Percentiles rank a stretch among this genome's conserved stretches.
Evolutionary conservation across 1,140 invertebrate genomes (phyloP).

Genomic region (Bombyx mandarina): DNA sequence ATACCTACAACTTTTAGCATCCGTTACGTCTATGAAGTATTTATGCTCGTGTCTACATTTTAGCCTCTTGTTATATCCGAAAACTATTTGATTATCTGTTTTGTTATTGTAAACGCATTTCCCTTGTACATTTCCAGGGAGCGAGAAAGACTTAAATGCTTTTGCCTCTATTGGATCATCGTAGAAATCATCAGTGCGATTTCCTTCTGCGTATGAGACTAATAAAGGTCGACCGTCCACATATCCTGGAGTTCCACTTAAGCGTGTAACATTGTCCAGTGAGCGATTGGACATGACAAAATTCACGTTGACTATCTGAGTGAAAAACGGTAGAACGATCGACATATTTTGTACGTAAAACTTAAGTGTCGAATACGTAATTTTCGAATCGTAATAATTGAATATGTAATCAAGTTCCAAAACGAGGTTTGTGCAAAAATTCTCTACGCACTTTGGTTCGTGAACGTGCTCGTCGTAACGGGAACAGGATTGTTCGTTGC

Average conservation of each 20-base stretch:
- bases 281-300: conserved; percentile 42
- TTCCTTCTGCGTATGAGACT: conserved; percentile 27
- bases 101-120: conserved; percentile 27
- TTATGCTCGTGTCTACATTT: conserved; percentile 34
- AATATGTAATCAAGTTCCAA: conserved; percentile 40
- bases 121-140: conserved; percentile 38
- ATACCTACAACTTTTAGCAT: conserved; percentile 26
- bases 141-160: conserved; percentile 15
- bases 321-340: conserved; percentile 21
- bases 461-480: conserved; percentile 35
- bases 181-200: conserved; percentile 44
- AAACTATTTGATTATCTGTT: conserved; percentile 31
- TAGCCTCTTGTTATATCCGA: conserved; percentile 40
- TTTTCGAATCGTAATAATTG: conserved; percentile 36
- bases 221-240: conserved; percentile 35
- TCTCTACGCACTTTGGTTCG: conserved; percentile 35
- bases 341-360: conserved; percentile 28
- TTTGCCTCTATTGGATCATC: conserved; percentile 17
- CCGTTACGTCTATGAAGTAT: conserved; percentile 18
- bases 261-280: conserved; percentile 25
- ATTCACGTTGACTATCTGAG: conserved; percentile 38
- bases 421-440: conserved; percentile 38
- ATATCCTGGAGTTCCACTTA: conserved; percentile 55
- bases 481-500: conserved; percentile 25
- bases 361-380: conserved; percentile 38